Percentiles rank a stretch among this genome's conserved stretches.
phyloP scores from a whole-genome alignment of 2,797 vertebrate genomes.

The Rhynchotus rufescens region DNA sequence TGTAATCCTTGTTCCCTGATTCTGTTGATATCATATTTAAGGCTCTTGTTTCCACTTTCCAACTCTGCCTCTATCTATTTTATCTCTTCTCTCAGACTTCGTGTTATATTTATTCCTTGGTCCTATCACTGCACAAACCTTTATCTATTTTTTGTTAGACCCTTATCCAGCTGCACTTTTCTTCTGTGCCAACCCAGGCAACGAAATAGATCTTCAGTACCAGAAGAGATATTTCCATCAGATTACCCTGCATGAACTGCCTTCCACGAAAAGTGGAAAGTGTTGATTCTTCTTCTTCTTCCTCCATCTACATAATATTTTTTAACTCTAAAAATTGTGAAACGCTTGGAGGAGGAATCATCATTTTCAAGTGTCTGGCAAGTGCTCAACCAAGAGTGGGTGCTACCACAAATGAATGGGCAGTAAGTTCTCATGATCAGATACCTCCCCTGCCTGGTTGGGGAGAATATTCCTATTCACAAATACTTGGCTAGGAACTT shows the following conservation, averaged over 20 bases:
- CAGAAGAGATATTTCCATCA: neutral
- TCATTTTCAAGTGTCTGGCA: constrained; percentile 4
- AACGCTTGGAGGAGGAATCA: constrained; percentile 24
- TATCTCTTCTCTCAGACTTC: neutral
- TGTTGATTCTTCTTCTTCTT: neutral
- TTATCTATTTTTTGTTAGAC: neutral
- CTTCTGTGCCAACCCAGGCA: neutral
- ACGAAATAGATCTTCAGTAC: neutral
- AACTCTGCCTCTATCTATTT: neutral
- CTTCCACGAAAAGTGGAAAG: neutral
- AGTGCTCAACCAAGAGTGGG: neutral
- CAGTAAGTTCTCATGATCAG: neutral
- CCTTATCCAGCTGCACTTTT: neutral
- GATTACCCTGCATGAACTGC: neutral
- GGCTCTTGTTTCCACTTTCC: neutral
- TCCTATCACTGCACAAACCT: neutral
- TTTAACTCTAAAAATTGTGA: neutral
- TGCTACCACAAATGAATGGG: neutral
- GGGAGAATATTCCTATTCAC: neutral
- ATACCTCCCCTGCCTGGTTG: neutral
- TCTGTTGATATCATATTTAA: constrained; percentile 4
- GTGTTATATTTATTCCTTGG: neutral
- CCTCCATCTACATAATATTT: neutral
- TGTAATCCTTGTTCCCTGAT: neutral
- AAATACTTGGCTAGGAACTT: neutral